Percentiles rank a stretch among this genome's conserved stretches.
phyloP scores from a whole-genome alignment of 1,140 invertebrate species.

The Dendrolimus punctatus region DNA sequence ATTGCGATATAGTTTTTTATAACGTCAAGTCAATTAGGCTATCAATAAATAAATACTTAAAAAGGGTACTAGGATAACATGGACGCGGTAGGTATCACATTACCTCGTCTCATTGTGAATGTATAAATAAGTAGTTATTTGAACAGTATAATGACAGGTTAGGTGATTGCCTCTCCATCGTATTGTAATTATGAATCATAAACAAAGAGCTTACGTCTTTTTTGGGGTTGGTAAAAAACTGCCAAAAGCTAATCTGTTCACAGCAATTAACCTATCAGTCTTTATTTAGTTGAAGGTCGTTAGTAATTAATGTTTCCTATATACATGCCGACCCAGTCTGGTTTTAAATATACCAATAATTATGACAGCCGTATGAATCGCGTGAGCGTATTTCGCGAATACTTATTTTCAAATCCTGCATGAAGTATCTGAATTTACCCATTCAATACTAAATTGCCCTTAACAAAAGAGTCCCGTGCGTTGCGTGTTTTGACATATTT shows the following conservation, averaged over 20 bases:
- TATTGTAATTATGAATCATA: slow-evolving; percentile 67
- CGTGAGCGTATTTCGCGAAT: slow-evolving; percentile 8
- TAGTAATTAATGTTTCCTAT: slow-evolving; percentile 22
- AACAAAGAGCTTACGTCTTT: slow-evolving; percentile 45
- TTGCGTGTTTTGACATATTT: slow-evolving; percentile 46
- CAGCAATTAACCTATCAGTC: slow-evolving; percentile 66
- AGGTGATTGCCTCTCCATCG: slow-evolving; percentile 47
- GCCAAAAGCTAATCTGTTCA: slow-evolving; percentile 60
- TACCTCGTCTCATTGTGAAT: slow-evolving; percentile 35
- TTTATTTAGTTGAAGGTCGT: slow-evolving; percentile 38
- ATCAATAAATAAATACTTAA: slow-evolving; percentile 44
- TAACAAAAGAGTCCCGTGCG: slow-evolving; percentile 34
- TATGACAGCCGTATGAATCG: slow-evolving; percentile 5
- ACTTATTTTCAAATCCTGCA: too few relatives aligned
- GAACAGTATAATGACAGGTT: slow-evolving; percentile 62
- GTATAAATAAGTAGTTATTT: slow-evolving; percentile 63
- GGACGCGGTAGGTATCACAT: slow-evolving; percentile 29
- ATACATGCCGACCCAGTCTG: slow-evolving; percentile 17
- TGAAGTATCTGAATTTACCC: too few relatives aligned
- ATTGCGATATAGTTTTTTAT: slow-evolving; percentile 33
- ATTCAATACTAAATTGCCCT: slow-evolving; percentile 21
- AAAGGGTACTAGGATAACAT: slow-evolving; percentile 22
- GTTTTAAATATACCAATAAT: slow-evolving; percentile 16
- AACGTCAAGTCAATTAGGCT: slow-evolving; percentile 30
- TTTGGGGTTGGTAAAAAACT: slow-evolving; percentile 42